These are phyloP conservation scores for Tiaroga cobitis DNA, from an alignment of 2,797 vertebrate species.

Conservation along the genomic window DNA sequence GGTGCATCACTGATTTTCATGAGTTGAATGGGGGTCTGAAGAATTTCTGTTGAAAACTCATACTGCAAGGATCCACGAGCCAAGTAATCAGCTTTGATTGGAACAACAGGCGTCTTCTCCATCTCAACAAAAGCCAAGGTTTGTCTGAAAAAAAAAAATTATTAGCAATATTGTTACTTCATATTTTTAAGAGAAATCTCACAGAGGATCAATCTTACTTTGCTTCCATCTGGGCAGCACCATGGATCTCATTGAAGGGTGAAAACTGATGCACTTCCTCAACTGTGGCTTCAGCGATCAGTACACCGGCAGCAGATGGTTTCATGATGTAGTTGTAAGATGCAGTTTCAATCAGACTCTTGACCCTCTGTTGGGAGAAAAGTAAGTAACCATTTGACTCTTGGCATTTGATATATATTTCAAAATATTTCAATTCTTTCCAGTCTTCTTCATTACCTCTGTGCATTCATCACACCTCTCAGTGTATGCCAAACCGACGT, in stretches of 20 bases:
- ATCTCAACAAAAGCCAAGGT: constrained; percentile 72
- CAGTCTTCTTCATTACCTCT: constrained; percentile 68
- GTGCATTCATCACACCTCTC: constrained; percentile 73
- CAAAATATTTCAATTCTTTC: not conserved
- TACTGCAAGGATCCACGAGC: constrained; percentile 78
- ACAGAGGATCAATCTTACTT: constrained; percentile 73
- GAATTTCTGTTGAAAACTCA: constrained; percentile 76
- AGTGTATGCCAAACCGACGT: constrained; percentile 79
- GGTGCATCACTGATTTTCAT: constrained; percentile 69
- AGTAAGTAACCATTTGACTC: not conserved
- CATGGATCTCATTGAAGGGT: constrained; percentile 80
- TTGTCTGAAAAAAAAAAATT: constrained; percentile 74
- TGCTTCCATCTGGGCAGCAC: constrained; percentile 80
- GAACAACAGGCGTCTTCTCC: constrained; percentile 44
- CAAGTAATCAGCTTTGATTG: constrained; percentile 70
- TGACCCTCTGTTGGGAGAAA: constrained; percentile 72
- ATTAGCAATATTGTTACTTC: not conserved
- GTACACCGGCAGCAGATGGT: constrained; percentile 65
- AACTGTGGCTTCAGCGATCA: constrained; percentile 76
- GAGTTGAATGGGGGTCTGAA: constrained; percentile 73
- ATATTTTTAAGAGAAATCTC: not conserved
- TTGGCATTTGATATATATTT: not conserved
- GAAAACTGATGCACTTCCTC: constrained; percentile 83
- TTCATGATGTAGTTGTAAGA: constrained; percentile 82
- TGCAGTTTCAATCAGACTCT: constrained; percentile 73